Percentiles rank a stretch among this genome's conserved stretches.
Evolutionary conservation across 2,888 invertebrate species (phyloP).

Genomic region (Zeuzera pyrina): DNA sequence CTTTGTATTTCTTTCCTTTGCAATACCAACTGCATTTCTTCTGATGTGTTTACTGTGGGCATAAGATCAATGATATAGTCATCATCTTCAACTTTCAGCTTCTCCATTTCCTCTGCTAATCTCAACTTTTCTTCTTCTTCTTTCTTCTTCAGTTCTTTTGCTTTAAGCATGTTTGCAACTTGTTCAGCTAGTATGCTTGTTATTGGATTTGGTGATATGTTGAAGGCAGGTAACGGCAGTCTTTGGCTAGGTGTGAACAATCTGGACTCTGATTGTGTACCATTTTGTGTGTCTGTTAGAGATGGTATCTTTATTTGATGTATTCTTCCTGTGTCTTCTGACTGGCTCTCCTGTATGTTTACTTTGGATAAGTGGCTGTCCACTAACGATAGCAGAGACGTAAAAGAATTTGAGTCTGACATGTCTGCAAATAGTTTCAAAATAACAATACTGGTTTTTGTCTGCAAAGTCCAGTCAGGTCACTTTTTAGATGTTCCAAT

Average conservation of each 20-base stretch:
- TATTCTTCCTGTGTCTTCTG: conserved; percentile 21
- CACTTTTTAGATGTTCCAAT: too few relatives aligned
- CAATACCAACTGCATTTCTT: conserved; percentile 9
- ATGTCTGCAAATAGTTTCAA: too few relatives aligned
- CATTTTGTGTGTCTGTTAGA: conserved; percentile 16
- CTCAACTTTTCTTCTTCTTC: conserved; percentile 33
- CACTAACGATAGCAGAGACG: conserved; percentile 49
- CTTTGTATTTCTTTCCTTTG: conserved; percentile 23
- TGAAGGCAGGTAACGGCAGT: conserved; percentile 36
- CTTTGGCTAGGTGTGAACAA: conserved; percentile 27
- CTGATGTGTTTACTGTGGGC: conserved; percentile 34
- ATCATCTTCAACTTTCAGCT: conserved; percentile 27
- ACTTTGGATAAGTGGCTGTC: conserved; percentile 54
- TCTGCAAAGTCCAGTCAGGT: too few relatives aligned
- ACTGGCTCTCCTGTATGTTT: conserved; percentile 26
- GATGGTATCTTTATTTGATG: conserved; percentile 20
- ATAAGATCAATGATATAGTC: conserved; percentile 45
- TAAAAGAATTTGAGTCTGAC: conserved; percentile 44
- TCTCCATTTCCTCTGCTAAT: conserved; percentile 29
- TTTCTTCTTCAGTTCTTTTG: conserved; percentile 38
- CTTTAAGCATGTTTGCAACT: conserved; percentile 52
- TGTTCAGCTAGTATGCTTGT: conserved; percentile 40
- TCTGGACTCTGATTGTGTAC: conserved; percentile 30
- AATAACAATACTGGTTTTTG: too few relatives aligned
- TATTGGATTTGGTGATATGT: conserved; percentile 31